Base-by-base conservation (phyloP, 2,113 vertebrate species). In the Nematolebias whitei region DNA sequence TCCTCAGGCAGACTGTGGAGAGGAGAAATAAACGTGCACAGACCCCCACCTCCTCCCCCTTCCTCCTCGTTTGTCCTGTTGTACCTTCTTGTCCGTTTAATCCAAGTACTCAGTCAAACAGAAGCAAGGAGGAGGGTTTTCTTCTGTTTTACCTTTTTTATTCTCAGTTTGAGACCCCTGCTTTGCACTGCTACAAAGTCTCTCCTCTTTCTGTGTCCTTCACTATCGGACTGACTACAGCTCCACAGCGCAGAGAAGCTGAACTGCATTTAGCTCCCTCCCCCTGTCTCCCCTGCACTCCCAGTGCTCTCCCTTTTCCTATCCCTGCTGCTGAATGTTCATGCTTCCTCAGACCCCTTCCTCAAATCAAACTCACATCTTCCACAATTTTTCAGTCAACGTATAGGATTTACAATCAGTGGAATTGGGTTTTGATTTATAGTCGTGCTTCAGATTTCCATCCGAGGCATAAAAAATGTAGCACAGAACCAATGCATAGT, bases 221-320 rank as follows among this genome's bases (percentile, higher is more conserved):
- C 85, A 71, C 57, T 50, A 64, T 56, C 38, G 68, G 85, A 79
- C 79, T 72, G 44, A 45, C 70, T 74, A 61, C 75, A 22, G 63
- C 63, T 81, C 26, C 74, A 55, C 79, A 68, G 79, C 61, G 60
- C 80, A 78, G 64, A 63, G 70, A 26, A 64, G 50, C 85, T 78
- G 72, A 48, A 75, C 85, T 48, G 82, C 74, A 66, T 78, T 62
- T 74, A 70, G 38, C 57, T 40, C 69, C 2, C 68, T 44, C 73
- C 20, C 65, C 43, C 66, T 32, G 54, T 59, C 63, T 50, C 65
- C 19, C 52, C 24, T 58, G 1, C 4, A 18, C 56, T 58, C 74
- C 49, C 12, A 16, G 38, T 39, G 45, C 65, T 22, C 54, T 39
- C 65, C 0, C 60, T 55, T n/a, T 40, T 35, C 35, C 48, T 41